Evolutionary conservation across 1,140 invertebrate genomes (phyloP).

Genomic region (Drosophila hydei): DNA sequence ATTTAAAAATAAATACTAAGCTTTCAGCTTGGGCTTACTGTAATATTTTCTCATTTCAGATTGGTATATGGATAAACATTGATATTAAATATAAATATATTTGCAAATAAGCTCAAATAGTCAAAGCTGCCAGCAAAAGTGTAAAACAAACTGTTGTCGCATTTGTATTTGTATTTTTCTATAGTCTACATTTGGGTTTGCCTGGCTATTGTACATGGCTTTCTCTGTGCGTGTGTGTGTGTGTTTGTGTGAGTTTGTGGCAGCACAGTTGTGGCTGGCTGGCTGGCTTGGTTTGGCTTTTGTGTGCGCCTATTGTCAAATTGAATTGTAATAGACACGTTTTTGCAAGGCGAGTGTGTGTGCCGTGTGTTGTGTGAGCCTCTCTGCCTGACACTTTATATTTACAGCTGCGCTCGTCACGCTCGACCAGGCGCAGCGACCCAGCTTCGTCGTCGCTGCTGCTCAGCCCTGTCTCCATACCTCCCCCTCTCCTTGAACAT

Average conservation of each 20-base stretch:
- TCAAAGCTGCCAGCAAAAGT: not conserved
- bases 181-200: conserved; percentile 52
- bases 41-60: no score
- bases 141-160: conserved; percentile 19
- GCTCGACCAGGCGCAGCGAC: conserved; percentile 54
- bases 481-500: conserved; percentile 1
- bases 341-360: conserved; percentile 50
- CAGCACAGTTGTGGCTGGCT: conserved; percentile 70
- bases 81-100: not conserved
- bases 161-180: conserved; percentile 18
- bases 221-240: conserved; percentile 23
- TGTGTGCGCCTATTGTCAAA: conserved; percentile 81
- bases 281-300: conserved; percentile 72
- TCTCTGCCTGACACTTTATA: conserved; percentile 70
- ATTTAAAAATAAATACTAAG: no score
- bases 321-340: conserved; percentile 82
- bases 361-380: conserved; percentile 22
- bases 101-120: not conserved
- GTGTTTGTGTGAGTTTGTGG: conserved; percentile 28
- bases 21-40: no score
- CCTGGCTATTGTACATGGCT: conserved; percentile 15
- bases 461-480: not conserved
- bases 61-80: not conserved
- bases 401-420: conserved; percentile 74
- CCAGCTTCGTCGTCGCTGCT: not conserved